These are phyloP conservation scores for Dryobota labecula DNA, from an alignment of 2,888 invertebrate genomes.

Conservation along the genomic window DNA sequence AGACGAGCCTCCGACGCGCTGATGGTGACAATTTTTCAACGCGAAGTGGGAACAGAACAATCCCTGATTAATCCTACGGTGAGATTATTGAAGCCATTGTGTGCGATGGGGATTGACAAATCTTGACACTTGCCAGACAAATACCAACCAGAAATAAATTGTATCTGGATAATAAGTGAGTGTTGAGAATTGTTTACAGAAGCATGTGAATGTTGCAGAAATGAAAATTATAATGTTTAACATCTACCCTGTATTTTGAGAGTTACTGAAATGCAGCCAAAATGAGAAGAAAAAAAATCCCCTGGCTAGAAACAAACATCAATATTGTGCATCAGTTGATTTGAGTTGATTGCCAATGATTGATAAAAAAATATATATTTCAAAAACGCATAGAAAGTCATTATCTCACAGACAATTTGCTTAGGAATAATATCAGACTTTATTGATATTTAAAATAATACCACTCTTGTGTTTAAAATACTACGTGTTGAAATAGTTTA, in stretches of 20 bases:
- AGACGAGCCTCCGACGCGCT: constrained; percentile 75
- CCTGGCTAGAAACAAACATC: not conserved
- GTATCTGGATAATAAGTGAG: not conserved
- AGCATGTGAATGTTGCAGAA: not conserved
- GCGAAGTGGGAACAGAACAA: constrained; percentile 84
- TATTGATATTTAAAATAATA: not conserved
- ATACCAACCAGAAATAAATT: not conserved
- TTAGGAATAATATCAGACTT: not conserved
- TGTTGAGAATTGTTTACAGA: not conserved
- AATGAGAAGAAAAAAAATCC: not conserved
- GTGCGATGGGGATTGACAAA: constrained; percentile 50
- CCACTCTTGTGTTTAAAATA: not conserved
- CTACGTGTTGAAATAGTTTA: not conserved
- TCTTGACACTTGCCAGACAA: constrained; percentile 73
- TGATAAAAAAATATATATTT: not conserved
- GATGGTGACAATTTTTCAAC: constrained; percentile 89
- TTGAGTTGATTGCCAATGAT: too few relatives aligned
- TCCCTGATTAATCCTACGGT: constrained; percentile 87
- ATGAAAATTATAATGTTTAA: too few relatives aligned
- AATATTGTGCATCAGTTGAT: not conserved
- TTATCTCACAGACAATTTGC: not conserved
- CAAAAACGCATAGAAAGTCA: not conserved
- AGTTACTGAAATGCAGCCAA: not conserved
- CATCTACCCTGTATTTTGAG: not conserved
- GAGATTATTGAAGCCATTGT: constrained; percentile 83